phyloP scores from a whole-genome alignment of 2,797 vertebrate genomes.

The Lepilemur ruficaudatus region DNA sequence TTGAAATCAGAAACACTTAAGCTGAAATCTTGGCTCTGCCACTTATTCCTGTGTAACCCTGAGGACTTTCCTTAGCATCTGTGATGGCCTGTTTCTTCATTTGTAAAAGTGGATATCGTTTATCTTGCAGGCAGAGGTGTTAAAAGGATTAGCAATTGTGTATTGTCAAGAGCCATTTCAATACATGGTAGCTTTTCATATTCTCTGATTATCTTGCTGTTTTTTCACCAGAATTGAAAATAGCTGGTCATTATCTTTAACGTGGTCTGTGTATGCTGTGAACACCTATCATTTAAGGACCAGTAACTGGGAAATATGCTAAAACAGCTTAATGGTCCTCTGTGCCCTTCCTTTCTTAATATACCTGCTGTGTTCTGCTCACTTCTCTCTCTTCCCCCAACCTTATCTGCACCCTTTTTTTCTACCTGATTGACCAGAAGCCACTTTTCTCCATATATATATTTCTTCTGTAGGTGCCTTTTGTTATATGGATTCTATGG shows the following conservation, averaged over 20 bases:
- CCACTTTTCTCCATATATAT: background rate
- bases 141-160: background rate
- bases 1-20: background rate
- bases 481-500: background rate
- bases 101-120: background rate
- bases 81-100: background rate
- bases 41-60: background rate
- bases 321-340: background rate
- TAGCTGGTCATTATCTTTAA: background rate
- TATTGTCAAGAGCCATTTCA: background rate
- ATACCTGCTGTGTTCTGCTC: background rate
- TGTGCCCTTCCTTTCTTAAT: background rate
- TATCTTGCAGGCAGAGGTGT: background rate
- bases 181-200: background rate
- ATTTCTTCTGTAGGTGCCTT: background rate
- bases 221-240: background rate
- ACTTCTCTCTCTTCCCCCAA: background rate
- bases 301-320: background rate
- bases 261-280: fast-evolving
- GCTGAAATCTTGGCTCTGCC: background rate
- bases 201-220: background rate
- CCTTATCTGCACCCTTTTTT: background rate
- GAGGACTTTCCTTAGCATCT: background rate
- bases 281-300: background rate
- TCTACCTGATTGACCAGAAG: background rate